Conservation (phyloP, 2,797 vertebrate species). For the Prionace glauca region DNA sequence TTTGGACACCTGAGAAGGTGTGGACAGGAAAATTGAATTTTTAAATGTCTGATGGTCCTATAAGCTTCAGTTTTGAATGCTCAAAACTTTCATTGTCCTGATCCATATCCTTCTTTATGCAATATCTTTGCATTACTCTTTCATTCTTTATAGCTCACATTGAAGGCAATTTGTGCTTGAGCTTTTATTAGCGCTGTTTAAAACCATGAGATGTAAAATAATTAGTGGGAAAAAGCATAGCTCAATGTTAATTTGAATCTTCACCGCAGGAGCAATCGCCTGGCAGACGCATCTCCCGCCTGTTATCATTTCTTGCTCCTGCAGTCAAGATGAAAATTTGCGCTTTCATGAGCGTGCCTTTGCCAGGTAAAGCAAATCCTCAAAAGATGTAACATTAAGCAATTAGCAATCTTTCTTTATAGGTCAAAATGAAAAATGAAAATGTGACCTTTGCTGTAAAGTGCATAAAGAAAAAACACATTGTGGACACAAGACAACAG, state of each 20-base stretch:
- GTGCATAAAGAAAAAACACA: slow-evolving; percentile 83
- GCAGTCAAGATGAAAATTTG: slow-evolving; percentile 1
- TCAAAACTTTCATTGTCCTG: background rate
- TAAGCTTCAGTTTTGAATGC: background rate
- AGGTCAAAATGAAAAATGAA: slow-evolving; percentile 83
- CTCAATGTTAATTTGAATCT: background rate
- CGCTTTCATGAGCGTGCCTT: slow-evolving; percentile 43
- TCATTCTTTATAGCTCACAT: background rate
- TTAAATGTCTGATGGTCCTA: background rate
- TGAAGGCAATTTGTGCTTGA: background rate
- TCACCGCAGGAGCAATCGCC: background rate
- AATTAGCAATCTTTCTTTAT: background rate
- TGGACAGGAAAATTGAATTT: background rate
- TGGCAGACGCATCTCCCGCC: background rate
- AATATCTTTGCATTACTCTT: background rate
- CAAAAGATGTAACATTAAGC: background rate
- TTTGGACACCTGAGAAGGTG: background rate
- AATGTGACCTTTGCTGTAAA: slow-evolving; percentile 81
- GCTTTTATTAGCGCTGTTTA: background rate
- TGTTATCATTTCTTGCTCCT: background rate
- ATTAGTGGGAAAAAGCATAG: background rate
- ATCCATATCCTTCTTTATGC: background rate
- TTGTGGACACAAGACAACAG: slow-evolving; percentile 84
- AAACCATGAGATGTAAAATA: background rate
- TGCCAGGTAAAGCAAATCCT: background rate